A percentile compares a stretch with the other conserved stretches of the same genome.
These are phyloP conservation scores for Meloe dianella DNA, from an alignment of 2,888 invertebrate genomes.

Conservation along the genomic window DNA sequence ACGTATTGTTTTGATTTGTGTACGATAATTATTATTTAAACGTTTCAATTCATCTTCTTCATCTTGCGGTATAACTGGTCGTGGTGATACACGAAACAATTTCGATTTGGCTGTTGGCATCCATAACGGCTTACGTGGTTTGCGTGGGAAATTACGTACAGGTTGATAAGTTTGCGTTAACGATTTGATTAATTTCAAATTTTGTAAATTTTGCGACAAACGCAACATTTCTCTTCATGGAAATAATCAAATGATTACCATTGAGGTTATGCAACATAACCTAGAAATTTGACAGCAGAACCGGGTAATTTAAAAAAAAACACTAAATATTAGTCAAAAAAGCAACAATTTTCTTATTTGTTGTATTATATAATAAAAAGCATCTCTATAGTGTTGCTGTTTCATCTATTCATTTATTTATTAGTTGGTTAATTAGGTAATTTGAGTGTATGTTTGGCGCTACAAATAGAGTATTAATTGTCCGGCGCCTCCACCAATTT, in stretches of 20 bases:
- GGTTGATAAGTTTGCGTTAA: slow-evolving; percentile 31
- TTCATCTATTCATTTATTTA: too few species aligned
- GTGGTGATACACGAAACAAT: slow-evolving; percentile 72
- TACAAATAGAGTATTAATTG: neutral
- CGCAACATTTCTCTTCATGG: slow-evolving; percentile 12
- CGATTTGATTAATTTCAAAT: neutral
- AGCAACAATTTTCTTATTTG: too few species aligned
- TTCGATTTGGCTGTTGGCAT: slow-evolving; percentile 81
- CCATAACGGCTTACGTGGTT: slow-evolving; percentile 76
- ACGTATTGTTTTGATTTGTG: slow-evolving; percentile 60
- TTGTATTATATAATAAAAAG: too few species aligned
- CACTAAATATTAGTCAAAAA: too few species aligned
- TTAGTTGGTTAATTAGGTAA: too few species aligned
- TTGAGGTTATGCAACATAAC: slow-evolving; percentile 13
- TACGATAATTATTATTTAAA: slow-evolving; percentile 74
- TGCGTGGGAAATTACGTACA: slow-evolving; percentile 62
- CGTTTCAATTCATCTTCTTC: slow-evolving; percentile 71
- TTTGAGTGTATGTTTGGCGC: too few species aligned
- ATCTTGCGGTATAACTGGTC: slow-evolving; percentile 65
- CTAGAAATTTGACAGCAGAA: neutral
- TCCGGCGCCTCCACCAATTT: neutral
- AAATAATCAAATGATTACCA: neutral
- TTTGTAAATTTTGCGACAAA: slow-evolving; percentile 5
- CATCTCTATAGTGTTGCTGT: too few species aligned
- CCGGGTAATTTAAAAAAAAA: too few species aligned